phyloP scores from a whole-genome alignment of 2,797 vertebrate genomes.

The Petrocephalus schoutedeni region DNA sequence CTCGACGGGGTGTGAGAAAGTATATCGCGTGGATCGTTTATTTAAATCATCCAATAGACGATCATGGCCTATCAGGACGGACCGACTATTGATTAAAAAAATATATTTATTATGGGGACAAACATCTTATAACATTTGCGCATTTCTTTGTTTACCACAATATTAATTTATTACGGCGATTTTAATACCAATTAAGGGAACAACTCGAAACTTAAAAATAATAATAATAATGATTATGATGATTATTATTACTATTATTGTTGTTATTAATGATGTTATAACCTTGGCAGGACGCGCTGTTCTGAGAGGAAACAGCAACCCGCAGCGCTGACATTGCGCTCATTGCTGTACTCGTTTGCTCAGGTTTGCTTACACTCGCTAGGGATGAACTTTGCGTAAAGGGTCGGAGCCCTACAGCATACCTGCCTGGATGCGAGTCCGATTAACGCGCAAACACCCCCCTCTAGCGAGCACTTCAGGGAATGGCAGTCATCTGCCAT shows the following conservation, averaged over 20 bases:
- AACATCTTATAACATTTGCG: neutral
- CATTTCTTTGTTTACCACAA: neutral
- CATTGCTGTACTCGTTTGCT: neutral
- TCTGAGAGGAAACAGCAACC: neutral
- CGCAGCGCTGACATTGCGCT: neutral
- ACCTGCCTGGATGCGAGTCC: neutral
- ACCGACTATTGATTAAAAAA: neutral
- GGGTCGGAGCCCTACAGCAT: neutral
- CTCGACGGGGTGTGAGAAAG: neutral
- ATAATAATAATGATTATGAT: neutral
- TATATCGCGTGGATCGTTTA: neutral
- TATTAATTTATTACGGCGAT: neutral
- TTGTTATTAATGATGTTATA: neutral
- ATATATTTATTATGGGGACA: neutral
- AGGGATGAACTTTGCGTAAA: neutral
- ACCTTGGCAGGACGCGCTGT: neutral
- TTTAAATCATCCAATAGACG: neutral
- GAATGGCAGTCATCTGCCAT: neutral
- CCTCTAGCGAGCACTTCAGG: neutral
- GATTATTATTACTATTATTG: neutral
- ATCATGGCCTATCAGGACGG: neutral
- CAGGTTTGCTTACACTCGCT: neutral
- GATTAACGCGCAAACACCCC: neutral
- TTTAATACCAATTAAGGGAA: neutral
- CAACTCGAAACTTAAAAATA: neutral